A percentile compares a stretch with the other conserved stretches of the same genome.
These are phyloP conservation scores for Corticium candelabrum DNA, from an alignment of 37 sponge, comb jelly and placozoan species.

Conservation along the genomic window DNA sequence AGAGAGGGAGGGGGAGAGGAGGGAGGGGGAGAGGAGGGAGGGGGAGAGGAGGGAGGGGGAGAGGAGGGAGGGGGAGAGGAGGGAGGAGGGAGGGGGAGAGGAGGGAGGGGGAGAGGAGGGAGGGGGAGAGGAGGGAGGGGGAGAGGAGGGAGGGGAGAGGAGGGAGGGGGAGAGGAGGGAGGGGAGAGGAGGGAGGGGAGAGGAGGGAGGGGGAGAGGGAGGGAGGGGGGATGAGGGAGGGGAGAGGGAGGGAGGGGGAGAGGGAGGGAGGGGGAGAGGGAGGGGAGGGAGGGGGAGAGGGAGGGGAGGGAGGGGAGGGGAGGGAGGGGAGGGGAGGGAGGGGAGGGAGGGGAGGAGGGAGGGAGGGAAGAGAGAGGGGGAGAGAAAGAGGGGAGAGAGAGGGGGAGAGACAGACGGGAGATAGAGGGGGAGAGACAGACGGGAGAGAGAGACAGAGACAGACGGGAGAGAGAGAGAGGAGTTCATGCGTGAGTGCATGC, in stretches of 20 bases:
- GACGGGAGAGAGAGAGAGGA: too few species aligned
- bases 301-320: too few species aligned
- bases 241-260: too few species aligned
- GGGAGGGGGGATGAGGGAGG: too few species aligned
- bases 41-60: slow-evolving; percentile 1
- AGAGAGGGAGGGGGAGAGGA: neutral
- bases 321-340: too few species aligned
- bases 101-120: slow-evolving; percentile 2
- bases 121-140: neutral
- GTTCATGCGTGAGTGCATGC: too few species aligned
- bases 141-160: neutral
- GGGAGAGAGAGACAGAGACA: neutral
- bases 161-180: neutral
- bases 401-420: slow-evolving; percentile 1
- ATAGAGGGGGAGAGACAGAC: too few species aligned
- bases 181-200: neutral
- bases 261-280: too few species aligned
- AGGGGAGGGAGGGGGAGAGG: too few species aligned
- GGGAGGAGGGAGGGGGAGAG: slow-evolving; percentile 6
- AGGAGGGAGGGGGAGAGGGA: slow-evolving; percentile 3
- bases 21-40: neutral
- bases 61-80: neutral
- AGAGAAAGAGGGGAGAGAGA: neutral
- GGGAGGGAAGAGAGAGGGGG: neutral
- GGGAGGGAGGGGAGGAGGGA: too few species aligned